These are phyloP conservation scores for Pammene fasciana DNA, from an alignment of 2,888 invertebrate genomes.

Conservation along the genomic window DNA sequence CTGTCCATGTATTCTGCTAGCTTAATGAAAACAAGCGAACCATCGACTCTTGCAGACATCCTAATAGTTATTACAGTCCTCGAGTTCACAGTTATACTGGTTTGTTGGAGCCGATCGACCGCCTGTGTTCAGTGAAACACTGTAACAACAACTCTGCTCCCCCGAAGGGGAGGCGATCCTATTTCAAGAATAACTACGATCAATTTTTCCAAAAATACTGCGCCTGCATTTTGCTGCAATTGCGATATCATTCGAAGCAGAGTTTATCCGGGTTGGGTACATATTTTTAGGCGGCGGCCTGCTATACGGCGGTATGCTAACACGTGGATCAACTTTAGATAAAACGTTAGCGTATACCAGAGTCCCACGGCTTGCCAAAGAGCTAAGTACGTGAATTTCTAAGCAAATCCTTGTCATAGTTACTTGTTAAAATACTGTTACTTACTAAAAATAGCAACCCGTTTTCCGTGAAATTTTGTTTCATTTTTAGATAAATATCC, in stretches of 20 bases:
- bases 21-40: not conserved
- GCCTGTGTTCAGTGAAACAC: not conserved
- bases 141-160: constrained; percentile 16
- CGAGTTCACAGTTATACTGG: not conserved
- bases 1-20: not conserved
- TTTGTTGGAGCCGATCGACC: not conserved
- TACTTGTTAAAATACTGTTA: too few relatives aligned
- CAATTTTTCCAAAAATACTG: constrained; percentile 39
- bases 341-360: too few relatives aligned
- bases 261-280: not conserved
- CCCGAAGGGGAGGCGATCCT: constrained; percentile 24
- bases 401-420: too few relatives aligned
- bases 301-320: too few relatives aligned
- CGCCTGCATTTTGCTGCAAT: constrained; percentile 39
- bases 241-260: constrained; percentile 16
- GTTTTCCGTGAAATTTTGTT: too few relatives aligned
- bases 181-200: constrained; percentile 36
- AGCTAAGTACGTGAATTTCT: too few relatives aligned
- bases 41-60: not conserved
- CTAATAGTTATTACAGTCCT: not conserved
- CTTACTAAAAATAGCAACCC: too few relatives aligned
- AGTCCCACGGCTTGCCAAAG: too few relatives aligned
- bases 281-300: too few relatives aligned
- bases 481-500: too few relatives aligned
- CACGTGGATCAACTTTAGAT: not conserved